phyloP scores from a whole-genome alignment of 2,113 vertebrate genomes.

The Heterocephalus glaber region DNA sequence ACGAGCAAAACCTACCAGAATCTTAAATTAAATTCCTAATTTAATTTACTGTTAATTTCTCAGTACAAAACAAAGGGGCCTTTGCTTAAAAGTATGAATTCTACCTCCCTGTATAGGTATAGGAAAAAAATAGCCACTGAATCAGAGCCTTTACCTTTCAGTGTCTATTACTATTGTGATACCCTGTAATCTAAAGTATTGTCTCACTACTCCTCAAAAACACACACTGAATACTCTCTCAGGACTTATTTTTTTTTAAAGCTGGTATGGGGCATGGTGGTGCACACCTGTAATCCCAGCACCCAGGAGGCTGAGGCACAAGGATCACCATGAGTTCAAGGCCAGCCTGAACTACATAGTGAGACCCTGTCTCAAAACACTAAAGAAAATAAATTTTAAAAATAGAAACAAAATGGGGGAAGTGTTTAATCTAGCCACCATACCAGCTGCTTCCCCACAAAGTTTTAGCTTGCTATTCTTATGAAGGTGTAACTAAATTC shows the following conservation, averaged over 20 bases:
- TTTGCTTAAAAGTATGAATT: conserved; percentile 32
- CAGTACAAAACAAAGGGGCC: background rate
- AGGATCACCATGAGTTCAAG: background rate
- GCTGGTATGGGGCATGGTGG: background rate
- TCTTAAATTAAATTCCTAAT: conserved; percentile 39
- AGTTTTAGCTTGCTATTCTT: background rate
- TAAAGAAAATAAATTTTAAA: background rate
- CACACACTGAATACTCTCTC: background rate
- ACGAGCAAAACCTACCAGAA: background rate
- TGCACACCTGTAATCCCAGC: background rate
- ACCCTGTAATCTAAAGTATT: background rate
- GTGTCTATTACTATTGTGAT: background rate
- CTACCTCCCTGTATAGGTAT: background rate
- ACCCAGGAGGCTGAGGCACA: background rate
- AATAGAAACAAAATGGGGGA: background rate
- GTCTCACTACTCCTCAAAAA: background rate
- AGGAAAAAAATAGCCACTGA: background rate
- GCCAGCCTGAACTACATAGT: background rate
- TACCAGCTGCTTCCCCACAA: background rate
- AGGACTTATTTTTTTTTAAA: background rate
- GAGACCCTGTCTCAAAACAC: background rate
- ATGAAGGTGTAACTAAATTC: background rate
- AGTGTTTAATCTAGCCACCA: background rate
- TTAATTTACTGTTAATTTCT: conserved; percentile 24
- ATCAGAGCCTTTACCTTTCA: background rate